A percentile compares a stretch with the other conserved stretches of the same genome.
Conservation (phyloP, 2,113 vertebrate species). For the Gasterosteus nipponicus region DNA sequence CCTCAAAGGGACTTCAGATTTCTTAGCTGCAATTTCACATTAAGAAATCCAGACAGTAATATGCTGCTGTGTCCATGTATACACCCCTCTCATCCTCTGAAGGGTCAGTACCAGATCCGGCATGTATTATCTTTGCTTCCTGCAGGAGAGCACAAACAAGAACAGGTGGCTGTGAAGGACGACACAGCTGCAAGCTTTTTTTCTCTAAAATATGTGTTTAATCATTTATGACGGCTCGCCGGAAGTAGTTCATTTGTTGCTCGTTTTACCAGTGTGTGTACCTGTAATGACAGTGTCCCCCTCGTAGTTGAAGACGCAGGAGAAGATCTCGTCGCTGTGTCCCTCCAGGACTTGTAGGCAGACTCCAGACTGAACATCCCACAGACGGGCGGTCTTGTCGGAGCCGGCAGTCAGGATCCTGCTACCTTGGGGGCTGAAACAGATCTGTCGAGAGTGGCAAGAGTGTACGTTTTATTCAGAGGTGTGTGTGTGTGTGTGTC, state of each 20-base stretch:
- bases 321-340: slow-evolving; percentile 94
- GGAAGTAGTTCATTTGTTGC: slow-evolving; percentile 17
- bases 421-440: slow-evolving; percentile 92
- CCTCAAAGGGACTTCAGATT: background rate
- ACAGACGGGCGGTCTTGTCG: slow-evolving; percentile 93
- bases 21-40: background rate
- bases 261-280: slow-evolving; percentile 27
- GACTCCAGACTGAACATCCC: slow-evolving; percentile 88
- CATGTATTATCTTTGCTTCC: slow-evolving; percentile 98
- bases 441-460: slow-evolving; percentile 82
- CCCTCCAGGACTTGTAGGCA: slow-evolving; percentile 92
- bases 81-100: background rate
- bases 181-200: slow-evolving; percentile 34
- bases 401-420: slow-evolving; percentile 90
- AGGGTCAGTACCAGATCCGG: slow-evolving; percentile 89
- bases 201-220: slow-evolving; percentile 49
- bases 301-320: slow-evolving; percentile 93
- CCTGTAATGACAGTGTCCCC: slow-evolving; percentile 88
- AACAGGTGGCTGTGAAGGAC: slow-evolving; percentile 51
- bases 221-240: slow-evolving; percentile 13
- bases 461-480: slow-evolving; percentile 1
- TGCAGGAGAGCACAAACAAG: slow-evolving; percentile 68
- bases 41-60: background rate
- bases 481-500: slow-evolving; percentile 14
- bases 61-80: background rate